phyloP scores from a whole-genome alignment of 1,140 invertebrate genomes.

The Anastatus disparis region DNA sequence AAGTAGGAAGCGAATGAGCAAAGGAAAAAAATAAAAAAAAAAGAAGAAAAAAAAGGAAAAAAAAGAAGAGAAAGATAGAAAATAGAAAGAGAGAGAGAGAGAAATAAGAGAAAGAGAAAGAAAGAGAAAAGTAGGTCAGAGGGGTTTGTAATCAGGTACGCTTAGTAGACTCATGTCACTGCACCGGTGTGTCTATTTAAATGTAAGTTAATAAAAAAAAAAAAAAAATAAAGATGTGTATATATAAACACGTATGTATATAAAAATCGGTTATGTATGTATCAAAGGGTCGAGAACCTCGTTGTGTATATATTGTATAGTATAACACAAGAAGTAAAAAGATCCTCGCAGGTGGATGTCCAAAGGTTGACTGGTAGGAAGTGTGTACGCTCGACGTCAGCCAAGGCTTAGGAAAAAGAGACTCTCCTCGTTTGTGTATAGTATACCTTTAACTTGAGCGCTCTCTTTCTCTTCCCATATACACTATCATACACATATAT shows the following conservation, averaged over 20 bases:
- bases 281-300: background rate
- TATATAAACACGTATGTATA: too few species aligned
- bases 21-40: background rate
- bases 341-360: slow-evolving; percentile 66
- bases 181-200: slow-evolving; percentile 49
- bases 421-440: background rate
- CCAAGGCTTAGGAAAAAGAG: background rate
- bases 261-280: too few species aligned
- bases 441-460: too few species aligned
- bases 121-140: slow-evolving; percentile 50
- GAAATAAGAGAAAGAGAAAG: slow-evolving; percentile 20
- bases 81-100: slow-evolving; percentile 1
- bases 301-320: background rate
- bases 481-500: too few species aligned
- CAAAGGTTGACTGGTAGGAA: slow-evolving; percentile 64
- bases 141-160: slow-evolving; percentile 51
- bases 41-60: background rate
- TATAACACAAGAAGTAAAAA: slow-evolving; percentile 37
- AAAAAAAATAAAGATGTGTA: too few species aligned
- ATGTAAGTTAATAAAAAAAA: background rate
- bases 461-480: slow-evolving; percentile 4
- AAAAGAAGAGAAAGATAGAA: slow-evolving; percentile 35
- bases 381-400: slow-evolving; percentile 12
- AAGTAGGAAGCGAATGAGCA: background rate
- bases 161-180: slow-evolving; percentile 57